Base-by-base conservation (phyloP, 2,797 vertebrate genomes). In the Mormyrops attenuatus region DNA sequence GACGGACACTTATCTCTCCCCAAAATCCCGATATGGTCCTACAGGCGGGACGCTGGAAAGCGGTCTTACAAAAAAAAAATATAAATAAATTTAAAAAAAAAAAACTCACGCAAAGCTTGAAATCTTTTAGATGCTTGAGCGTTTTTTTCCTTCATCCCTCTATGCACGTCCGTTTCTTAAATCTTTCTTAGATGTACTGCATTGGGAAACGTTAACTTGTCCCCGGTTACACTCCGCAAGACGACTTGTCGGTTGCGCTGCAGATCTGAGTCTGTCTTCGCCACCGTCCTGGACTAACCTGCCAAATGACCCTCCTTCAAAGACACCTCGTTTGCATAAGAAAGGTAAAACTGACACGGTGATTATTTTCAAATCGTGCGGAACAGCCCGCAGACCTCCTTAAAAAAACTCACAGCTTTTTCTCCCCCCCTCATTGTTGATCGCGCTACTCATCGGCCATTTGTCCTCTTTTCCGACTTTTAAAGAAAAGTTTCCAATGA, bases 251-350 rank as follows among this genome's bases (percentile, higher is more conserved):
- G 92, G 88, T 92, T 50, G 90, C 90, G n/a, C 77, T 87, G 91
- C 89, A 52, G 80, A 89, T 92, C 85, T 88, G 90, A 84, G 88
- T 89, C 60, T 91, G 89, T 73, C 88, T 89, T 89, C 93, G 93
- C 91, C 93, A 93, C 93, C 84, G 95, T 96, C 95, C 95, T 92
- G 92, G 94, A 94, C 95, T 94, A 95, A 95, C 95, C 96, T 96
- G 96, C 96, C 94, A 95, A 93, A 92, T 96, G 96, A 97, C 96
- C 97, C 97, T 97, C 97, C 97, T 98, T 94, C 96, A 96, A 95
- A 97, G 96, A 96, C 97, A 95, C 92, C 96, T 95, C 94, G 96
- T 99, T 99, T 97, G 97, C 98, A 98, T 99, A 96, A 98, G 97
- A 99, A 99, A 98, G 97, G 96, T 94, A 95, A 96, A 96, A 96